Evolutionary conservation across 2,113 vertebrate species (phyloP).

Genomic region (Pitta sordida): DNA sequence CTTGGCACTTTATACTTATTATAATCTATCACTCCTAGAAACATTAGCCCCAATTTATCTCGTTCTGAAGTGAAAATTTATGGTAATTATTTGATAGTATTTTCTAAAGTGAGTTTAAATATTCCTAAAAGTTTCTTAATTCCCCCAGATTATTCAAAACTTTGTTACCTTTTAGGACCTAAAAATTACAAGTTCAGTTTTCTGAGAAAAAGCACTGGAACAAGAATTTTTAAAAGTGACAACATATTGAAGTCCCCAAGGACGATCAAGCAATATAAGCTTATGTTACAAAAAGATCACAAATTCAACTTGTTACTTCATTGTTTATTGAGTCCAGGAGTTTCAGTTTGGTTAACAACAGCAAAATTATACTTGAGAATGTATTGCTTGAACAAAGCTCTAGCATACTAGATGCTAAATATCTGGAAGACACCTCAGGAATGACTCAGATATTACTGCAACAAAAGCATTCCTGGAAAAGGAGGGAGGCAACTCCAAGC

Average conservation of each 20-base stretch:
- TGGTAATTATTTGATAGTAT: not conserved
- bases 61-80: not conserved
- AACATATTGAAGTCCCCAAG: not conserved
- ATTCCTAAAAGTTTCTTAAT: not conserved
- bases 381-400: not conserved
- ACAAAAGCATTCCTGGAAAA: constrained; percentile 1
- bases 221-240: not conserved
- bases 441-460: constrained; percentile 12
- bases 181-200: not conserved
- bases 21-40: not conserved
- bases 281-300: not conserved
- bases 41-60: not conserved
- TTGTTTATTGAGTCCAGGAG: not conserved
- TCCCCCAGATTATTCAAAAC: not conserved
- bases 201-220: not conserved
- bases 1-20: not conserved
- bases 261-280: not conserved
- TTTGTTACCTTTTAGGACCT: not conserved
- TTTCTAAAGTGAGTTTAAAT: not conserved
- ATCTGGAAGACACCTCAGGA: constrained; percentile 9
- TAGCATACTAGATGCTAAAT: not conserved
- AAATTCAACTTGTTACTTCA: not conserved
- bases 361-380: not conserved
- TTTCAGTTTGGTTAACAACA: not conserved
- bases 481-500: not conserved